A percentile compares a stretch with the other conserved stretches of the same genome.
Conservation (phyloP, 2,113 vertebrate species). For the Lampris megalopsis region DNA sequence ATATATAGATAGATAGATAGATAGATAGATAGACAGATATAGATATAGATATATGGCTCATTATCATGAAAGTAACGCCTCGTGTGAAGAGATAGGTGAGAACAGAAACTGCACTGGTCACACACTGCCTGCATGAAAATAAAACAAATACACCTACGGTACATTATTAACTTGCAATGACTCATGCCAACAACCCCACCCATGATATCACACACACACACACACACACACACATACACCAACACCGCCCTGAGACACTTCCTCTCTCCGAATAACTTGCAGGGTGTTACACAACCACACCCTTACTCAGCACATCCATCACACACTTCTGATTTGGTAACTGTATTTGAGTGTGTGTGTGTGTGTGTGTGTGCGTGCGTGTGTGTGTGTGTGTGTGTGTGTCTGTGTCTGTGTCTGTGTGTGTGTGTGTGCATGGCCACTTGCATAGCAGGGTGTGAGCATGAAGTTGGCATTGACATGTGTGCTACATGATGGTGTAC, state of each 20-base stretch:
- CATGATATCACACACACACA: background rate
- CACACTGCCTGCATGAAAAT: conserved; percentile 15
- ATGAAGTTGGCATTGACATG: too few species aligned
- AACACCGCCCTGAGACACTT: background rate
- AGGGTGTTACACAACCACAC: conserved; percentile 9
- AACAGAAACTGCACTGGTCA: too few species aligned
- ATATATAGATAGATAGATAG: too few species aligned
- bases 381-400: background rate
- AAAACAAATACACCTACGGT: background rate
- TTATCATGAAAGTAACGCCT: too few species aligned
- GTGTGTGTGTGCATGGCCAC: background rate
- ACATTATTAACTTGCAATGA: background rate
- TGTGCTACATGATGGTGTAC: background rate
- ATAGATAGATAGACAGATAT: too few species aligned
- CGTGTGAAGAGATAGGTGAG: too few species aligned
- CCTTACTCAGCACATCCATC: background rate
- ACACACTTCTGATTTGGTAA: background rate
- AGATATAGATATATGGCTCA: too few species aligned
- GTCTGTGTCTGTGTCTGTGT: background rate
- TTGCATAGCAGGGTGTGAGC: too few species aligned
- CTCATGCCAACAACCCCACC: conserved; percentile 39
- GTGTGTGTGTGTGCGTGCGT: background rate
- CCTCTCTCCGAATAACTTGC: background rate
- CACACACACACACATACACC: conserved; percentile 10
- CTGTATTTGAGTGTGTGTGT: conserved; percentile 10